Evolutionary conservation across 2,113 vertebrate species (phyloP), one percentile per base, ranked within the genome.

Genomic region (Camelus dromedarius): DNA sequence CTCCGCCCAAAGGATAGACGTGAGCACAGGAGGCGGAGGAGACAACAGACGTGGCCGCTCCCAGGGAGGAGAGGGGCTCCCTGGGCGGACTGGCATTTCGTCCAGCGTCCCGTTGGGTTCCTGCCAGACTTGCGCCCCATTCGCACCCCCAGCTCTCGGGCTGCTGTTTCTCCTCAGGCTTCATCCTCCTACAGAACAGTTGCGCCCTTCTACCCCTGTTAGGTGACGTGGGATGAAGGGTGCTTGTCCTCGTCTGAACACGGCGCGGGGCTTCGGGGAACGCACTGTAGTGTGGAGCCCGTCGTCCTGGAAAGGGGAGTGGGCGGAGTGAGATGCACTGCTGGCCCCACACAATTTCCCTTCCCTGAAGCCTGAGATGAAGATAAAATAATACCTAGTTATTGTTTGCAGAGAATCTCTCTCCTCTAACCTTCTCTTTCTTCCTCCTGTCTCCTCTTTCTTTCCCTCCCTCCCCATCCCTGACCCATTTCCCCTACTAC

Each of bases 371-470:
- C 46, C 52, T 70, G 67, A 56, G 13, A 83, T 22, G 20, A 12
- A 48, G 75, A 28, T 60, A 11, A 80, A 35, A 60, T 72, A 8
- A 26, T 20, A 16, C 76, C 66, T 80, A 8, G 26, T 38, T 87
- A 2, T 46, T 18, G 13, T 96, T 94, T 86, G 30, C 20, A 97
- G 81, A 97, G 92, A 16, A 9, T 50, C 75, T 91, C 28, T 95
- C 62, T 85, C 8, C 42, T 87, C 32, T 97, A 67, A 89, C 16
- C 14, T 22, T 64, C 80, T 67, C n/a, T 86, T 87, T 62, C 58
- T 93, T 73, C 24, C 24, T 4, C 54, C 8, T 89, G n/a, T 87
- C 22, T 54, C 30, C 24, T 48, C 22, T 79, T 42, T 48, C 16
- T 18, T n/a, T 84, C 54, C 80, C 46, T 67, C n/a, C 38, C 30